phyloP scores from a whole-genome alignment of 2,797 vertebrate species.

The Phylloscopus collybita region DNA sequence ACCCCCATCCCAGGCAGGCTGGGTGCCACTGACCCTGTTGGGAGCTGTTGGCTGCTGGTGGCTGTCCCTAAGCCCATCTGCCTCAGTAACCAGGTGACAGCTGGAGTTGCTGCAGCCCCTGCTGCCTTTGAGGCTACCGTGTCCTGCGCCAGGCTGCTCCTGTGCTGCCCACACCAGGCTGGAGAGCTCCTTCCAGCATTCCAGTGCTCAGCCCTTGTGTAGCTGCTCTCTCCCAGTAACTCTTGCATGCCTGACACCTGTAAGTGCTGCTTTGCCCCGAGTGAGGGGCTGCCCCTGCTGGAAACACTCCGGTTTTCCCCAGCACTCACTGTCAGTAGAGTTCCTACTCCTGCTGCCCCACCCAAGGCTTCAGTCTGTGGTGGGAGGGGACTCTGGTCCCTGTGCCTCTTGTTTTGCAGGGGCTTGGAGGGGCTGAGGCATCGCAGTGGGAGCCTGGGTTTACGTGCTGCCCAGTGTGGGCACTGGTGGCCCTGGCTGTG shows the following conservation, averaged over 20 bases:
- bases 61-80: background rate
- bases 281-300: background rate
- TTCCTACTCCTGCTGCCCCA: background rate
- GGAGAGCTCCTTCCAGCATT: background rate
- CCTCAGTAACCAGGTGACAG: background rate
- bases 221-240: background rate
- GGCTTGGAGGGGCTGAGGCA: background rate
- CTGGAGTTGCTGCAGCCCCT: background rate
- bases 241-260: rapidly evolving
- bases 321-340: background rate
- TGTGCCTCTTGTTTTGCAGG: rapidly evolving
- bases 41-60: background rate
- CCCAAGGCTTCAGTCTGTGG: background rate
- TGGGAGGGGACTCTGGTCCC: background rate
- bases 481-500: rapidly evolving
- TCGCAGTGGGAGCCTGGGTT: rapidly evolving
- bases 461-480: rapidly evolving
- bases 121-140: background rate
- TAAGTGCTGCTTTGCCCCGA: background rate
- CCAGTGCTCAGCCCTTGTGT: rapidly evolving
- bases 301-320: background rate
- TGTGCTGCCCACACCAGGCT: background rate
- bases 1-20: rapidly evolving
- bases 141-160: background rate
- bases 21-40: rapidly evolving